Evolutionary conservation across 2,113 vertebrate genomes (phyloP).

Genomic region (Bufo gargarizans): DNA sequence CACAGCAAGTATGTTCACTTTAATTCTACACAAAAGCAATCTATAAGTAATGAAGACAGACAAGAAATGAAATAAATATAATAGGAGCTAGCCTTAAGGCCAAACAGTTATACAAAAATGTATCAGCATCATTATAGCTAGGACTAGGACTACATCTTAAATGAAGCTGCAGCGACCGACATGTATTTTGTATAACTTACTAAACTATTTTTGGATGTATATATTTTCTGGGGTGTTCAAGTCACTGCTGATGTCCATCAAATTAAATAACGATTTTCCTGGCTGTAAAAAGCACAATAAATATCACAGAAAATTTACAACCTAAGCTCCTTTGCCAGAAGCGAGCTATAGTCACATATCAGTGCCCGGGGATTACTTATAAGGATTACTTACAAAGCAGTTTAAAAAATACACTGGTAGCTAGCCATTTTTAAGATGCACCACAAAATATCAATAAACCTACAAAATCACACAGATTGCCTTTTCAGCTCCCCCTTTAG

Average conservation of each 20-base stretch:
- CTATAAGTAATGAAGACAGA: background rate
- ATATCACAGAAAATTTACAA: constrained; percentile 51
- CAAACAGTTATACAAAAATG: background rate
- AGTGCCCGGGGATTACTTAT: constrained; percentile 50
- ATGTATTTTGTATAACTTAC: constrained; percentile 12
- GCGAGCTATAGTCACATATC: constrained; percentile 44
- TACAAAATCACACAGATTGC: constrained; percentile 32
- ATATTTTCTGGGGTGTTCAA: constrained; percentile 33
- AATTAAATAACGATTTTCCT: constrained; percentile 52
- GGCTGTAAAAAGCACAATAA: constrained; percentile 50
- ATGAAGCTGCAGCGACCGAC: background rate
- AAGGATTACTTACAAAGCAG: constrained; percentile 51
- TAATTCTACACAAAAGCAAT: background rate
- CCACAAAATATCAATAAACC: constrained; percentile 49
- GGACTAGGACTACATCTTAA: background rate
- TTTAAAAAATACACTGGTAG: constrained; percentile 43
- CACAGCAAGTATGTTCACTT: background rate
- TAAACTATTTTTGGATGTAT: constrained; percentile 28
- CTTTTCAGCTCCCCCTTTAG: background rate
- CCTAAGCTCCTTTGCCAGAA: constrained; percentile 47
- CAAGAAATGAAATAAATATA: background rate
- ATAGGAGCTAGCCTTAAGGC: background rate
- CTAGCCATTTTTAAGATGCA: constrained; percentile 41
- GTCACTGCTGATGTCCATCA: constrained; percentile 50
- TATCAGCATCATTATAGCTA: background rate